A percentile compares a stretch with the other conserved stretches of the same genome.
Evolutionary conservation across 64 coral and sea anemone species (phyloP).

Genomic region (Montipora efflorescens): DNA sequence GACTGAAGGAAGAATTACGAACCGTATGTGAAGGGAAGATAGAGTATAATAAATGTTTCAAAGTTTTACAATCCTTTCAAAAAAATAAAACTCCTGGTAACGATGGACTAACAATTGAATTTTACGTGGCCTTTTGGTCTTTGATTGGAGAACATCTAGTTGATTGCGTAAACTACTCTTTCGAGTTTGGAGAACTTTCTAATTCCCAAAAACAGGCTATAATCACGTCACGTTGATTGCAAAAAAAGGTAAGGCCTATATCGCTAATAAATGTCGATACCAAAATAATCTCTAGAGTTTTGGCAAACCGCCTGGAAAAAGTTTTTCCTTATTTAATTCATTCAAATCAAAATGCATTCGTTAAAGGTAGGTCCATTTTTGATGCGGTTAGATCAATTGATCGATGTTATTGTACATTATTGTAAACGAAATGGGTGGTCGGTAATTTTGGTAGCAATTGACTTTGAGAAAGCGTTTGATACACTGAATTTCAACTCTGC

Average conservation of each 20-base stretch:
- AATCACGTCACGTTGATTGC: neutral
- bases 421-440: neutral
- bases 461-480: conserved; percentile 46
- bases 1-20: neutral
- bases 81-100: neutral
- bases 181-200: conserved; percentile 24
- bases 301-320: neutral
- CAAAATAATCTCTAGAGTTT: conserved; percentile 8
- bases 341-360: conserved; percentile 8
- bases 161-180: conserved; percentile 26
- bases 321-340: neutral
- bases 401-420: neutral
- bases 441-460: neutral
- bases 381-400: conserved; percentile 9
- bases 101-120: conserved; percentile 32
- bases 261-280: conserved; percentile 2
- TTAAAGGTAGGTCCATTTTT: conserved; percentile 11
- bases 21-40: neutral
- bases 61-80: conserved; percentile 12
- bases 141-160: conserved; percentile 17
- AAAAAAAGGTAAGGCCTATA: neutral
- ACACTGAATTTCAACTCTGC: too few relatives aligned
- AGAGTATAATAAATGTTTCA: neutral
- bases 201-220: conserved; percentile 27
- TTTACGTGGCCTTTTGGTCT: conserved; percentile 50